Base-by-base conservation (phyloP, 2,888 invertebrate species). In the Tachina grossa region DNA sequence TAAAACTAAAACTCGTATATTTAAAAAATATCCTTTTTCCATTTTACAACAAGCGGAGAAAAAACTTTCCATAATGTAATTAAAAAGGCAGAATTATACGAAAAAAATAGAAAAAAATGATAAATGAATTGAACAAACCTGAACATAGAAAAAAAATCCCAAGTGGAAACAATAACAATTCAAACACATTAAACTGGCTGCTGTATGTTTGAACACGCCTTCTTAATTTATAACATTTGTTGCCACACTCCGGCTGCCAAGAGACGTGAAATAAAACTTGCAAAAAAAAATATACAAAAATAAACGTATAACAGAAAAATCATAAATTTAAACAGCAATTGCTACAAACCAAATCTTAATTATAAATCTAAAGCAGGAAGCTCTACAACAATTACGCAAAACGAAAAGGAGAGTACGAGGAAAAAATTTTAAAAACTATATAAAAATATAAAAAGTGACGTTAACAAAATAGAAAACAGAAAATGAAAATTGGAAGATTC, bases 321-420 rank as follows among this genome's bases (percentile, higher is more conserved):
- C 90, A 90, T 91, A 91, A 91, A 90, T 90, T 91, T 88, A 89
- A 83, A 80, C 87, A 88, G 89, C 89, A 91, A 89, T 90, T 91
- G 88, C 88, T 90, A 88, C 89, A 89, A 90, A 90, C 91, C 91
- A 90, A 91, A 91, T 91, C 91, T 91, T 91, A 91, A 91, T 91
- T 91, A 91, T 91, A 91, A 91, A 91, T 91, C 91, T 91, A 90
- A 90, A 76, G 85, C 79, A 80, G 90, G 91, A 91, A 91, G 89
- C 89, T 87, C 89, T 88, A 89, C 88, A 88, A 88, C 88, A 88
- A 87, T 76, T 66, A 84, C 69, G 82, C n/a, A 61, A 63, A n/a
- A 19, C 10, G 59, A 71, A 68, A 47, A 80, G 59, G 16, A 47
- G n/a, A 49, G 16, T 19, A 16, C 39, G 10, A 13, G 39, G 22